Percentiles rank a stretch among this genome's conserved stretches.
These are phyloP conservation scores for Spea bombifrons DNA, from an alignment of 2,113 vertebrate species.

Conservation along the genomic window DNA sequence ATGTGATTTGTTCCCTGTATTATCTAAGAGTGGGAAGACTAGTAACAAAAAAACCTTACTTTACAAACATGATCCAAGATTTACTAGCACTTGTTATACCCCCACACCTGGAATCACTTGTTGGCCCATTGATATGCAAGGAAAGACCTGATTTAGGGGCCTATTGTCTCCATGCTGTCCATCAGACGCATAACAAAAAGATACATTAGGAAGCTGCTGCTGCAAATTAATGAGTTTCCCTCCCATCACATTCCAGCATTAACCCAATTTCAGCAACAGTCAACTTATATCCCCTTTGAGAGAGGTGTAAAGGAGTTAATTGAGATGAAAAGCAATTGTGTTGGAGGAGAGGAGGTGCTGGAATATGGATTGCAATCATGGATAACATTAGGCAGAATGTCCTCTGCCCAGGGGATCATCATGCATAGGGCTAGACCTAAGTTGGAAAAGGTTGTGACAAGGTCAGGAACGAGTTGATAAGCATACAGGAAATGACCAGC, in stretches of 20 bases:
- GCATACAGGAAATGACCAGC: slow-evolving; percentile 24
- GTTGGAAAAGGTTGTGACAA: slow-evolving; percentile 36
- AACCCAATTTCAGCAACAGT: slow-evolving; percentile 16
- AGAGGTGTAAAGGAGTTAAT: slow-evolving; percentile 36
- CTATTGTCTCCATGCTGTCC: slow-evolving; percentile 28
- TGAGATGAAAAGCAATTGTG: slow-evolving; percentile 36
- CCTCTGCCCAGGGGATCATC: slow-evolving; percentile 10
- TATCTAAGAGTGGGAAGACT: neutral
- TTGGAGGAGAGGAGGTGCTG: slow-evolving; percentile 17
- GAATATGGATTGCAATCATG: slow-evolving; percentile 27
- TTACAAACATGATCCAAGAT: slow-evolving; percentile 17
- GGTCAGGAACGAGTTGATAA: slow-evolving; percentile 30
- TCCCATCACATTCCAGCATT: slow-evolving; percentile 41
- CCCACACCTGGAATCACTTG: slow-evolving; percentile 45
- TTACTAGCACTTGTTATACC: slow-evolving; percentile 11
- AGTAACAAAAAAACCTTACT: slow-evolving; percentile 11
- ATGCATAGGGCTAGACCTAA: slow-evolving; percentile 36
- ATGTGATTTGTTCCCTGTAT: slow-evolving; percentile 14
- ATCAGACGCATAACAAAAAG: slow-evolving; percentile 26
- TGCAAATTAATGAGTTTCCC: slow-evolving; percentile 41
- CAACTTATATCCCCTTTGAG: slow-evolving; percentile 12
- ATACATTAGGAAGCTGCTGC: slow-evolving; percentile 43
- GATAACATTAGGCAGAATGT: slow-evolving; percentile 22
- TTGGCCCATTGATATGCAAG: slow-evolving; percentile 40
- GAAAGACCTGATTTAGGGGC: slow-evolving; percentile 30